A percentile compares a stretch with the other conserved stretches of the same genome.
phyloP scores from a whole-genome alignment of 2,888 invertebrate genomes.

The Troides helena region DNA sequence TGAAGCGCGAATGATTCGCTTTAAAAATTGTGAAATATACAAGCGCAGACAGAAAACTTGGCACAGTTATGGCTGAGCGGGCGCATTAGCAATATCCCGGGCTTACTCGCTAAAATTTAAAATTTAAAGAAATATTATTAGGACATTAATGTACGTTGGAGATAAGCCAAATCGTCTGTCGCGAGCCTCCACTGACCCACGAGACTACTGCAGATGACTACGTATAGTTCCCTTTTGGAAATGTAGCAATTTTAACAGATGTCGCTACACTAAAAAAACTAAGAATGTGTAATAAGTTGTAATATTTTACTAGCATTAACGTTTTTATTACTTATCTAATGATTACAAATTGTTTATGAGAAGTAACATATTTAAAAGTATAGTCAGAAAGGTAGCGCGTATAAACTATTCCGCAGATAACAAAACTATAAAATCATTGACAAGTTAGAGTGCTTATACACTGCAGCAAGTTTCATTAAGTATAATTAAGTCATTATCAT shows the following conservation, averaged over 20 bases:
- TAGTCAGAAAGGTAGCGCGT: too few species aligned
- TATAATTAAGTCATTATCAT: too few species aligned
- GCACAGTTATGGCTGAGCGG: constrained; percentile 34
- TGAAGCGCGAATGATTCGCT: neutral
- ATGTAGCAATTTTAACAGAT: neutral
- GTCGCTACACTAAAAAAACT: neutral
- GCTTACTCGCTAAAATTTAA: constrained; percentile 50
- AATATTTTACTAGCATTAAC: too few species aligned
- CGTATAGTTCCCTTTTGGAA: constrained; percentile 21
- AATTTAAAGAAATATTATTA: constrained; percentile 60
- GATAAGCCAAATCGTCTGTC: constrained; percentile 51
- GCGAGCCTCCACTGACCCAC: constrained; percentile 32
- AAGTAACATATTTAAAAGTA: too few species aligned
- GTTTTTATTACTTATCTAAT: too few species aligned
- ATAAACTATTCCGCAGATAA: too few species aligned
- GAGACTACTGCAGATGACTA: constrained; percentile 30
- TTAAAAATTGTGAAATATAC: constrained; percentile 8
- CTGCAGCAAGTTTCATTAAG: too few species aligned
- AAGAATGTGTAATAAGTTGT: too few species aligned
- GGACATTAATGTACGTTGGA: constrained; percentile 62
- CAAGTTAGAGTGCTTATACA: too few species aligned
- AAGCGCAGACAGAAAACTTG: constrained; percentile 35
- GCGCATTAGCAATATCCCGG: constrained; percentile 46
- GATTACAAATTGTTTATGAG: too few species aligned
- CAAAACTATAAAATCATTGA: too few species aligned